Evolutionary conservation across 2,888 invertebrate species (phyloP).

Genomic region (Galeruca laticollis): DNA sequence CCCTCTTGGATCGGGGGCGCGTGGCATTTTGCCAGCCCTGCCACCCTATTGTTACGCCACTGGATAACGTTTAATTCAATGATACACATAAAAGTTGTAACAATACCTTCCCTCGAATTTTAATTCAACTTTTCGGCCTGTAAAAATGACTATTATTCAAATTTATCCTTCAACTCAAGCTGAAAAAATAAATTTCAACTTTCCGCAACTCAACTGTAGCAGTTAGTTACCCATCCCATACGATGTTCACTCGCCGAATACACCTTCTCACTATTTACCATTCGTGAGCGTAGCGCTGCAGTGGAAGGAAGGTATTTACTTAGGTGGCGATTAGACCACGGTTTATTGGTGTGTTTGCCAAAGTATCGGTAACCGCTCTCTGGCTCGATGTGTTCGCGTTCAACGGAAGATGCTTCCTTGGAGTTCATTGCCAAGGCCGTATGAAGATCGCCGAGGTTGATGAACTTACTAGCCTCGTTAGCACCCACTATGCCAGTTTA

Average conservation of each 20-base stretch:
- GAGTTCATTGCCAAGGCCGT: slow-evolving; percentile 59
- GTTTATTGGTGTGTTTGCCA: slow-evolving; percentile 10
- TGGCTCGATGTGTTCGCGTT: slow-evolving; percentile 3
- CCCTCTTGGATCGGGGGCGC: too few species aligned
- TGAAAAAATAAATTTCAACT: too few species aligned
- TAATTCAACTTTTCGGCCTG: too few species aligned
- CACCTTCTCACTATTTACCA: slow-evolving; percentile 6
- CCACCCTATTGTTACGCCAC: too few species aligned
- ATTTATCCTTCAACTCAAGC: too few species aligned
- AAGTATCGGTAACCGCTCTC: neutral
- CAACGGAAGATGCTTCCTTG: slow-evolving; percentile 43
- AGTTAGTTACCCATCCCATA: too few species aligned
- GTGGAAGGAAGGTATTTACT: neutral
- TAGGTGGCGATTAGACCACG: neutral
- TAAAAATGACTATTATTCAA: too few species aligned
- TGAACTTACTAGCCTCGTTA: slow-evolving; percentile 46
- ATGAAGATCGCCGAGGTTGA: slow-evolving; percentile 55
- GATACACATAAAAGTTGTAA: too few species aligned
- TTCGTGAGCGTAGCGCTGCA: neutral
- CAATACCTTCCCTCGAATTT: too few species aligned
- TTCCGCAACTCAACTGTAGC: too few species aligned
- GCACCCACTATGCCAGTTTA: slow-evolving; percentile 44
- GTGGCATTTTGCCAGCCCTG: too few species aligned
- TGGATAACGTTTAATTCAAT: too few species aligned
- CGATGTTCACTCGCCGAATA: neutral